A percentile compares a stretch with the other conserved stretches of the same genome.
phyloP scores from a whole-genome alignment of 1,140 invertebrate species.

The Drosophila lacteicornis region DNA sequence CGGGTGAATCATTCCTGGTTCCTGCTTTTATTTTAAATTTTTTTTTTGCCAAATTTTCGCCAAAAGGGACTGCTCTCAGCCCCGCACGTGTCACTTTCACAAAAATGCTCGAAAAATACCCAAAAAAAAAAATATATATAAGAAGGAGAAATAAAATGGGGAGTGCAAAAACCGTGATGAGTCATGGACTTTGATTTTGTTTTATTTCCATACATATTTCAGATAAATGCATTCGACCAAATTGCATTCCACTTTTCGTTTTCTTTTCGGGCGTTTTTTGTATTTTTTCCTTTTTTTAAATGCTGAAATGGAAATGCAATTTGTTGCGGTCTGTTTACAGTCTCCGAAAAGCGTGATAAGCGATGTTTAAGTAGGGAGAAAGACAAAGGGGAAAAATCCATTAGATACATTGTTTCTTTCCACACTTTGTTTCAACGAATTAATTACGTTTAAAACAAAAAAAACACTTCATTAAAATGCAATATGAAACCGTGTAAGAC shows the following conservation, averaged over 20 bases:
- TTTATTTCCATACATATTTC: conserved; percentile 30
- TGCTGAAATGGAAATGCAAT: conserved; percentile 71
- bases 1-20: conserved; percentile 44
- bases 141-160: conserved; percentile 9
- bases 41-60: conserved; percentile 43
- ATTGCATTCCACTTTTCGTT: conserved; percentile 55
- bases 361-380: conserved; percentile 16
- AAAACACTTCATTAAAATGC: conserved; percentile 28
- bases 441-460: conserved; percentile 10
- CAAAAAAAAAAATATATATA: background rate
- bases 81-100: conserved; percentile 73
- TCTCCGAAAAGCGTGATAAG: conserved; percentile 39
- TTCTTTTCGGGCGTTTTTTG: conserved; percentile 21
- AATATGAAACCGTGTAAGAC: conserved; percentile 12
- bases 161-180: conserved; percentile 45
- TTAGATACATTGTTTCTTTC: conserved; percentile 29
- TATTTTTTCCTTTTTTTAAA: conserved; percentile 20
- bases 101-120: conserved; percentile 36
- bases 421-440: conserved; percentile 15
- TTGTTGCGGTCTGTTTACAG: conserved; percentile 69
- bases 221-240: conserved; percentile 56
- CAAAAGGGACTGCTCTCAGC: conserved; percentile 23
- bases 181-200: conserved; percentile 56
- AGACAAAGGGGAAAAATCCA: conserved; percentile 2
- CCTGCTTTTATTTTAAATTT: conserved; percentile 21